Conservation (phyloP, 2,113 vertebrate species). For the Myrmophylax atrothorax region DNA sequence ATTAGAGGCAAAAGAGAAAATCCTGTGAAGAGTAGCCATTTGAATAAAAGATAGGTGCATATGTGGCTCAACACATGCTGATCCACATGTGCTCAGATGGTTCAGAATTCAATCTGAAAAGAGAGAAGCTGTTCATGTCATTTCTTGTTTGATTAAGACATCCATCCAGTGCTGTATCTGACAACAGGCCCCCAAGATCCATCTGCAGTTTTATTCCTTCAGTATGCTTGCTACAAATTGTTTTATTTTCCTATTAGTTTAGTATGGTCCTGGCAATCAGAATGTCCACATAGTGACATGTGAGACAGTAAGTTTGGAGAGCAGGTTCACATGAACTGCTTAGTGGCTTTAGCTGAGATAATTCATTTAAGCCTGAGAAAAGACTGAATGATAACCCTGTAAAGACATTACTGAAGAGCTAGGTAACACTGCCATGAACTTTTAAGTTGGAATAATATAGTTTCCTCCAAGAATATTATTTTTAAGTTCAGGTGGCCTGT, state of each 20-base stretch:
- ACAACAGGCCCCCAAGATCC: background rate
- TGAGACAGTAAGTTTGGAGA: background rate
- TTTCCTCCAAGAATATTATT: background rate
- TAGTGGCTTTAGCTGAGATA: background rate
- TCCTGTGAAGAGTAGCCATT: background rate
- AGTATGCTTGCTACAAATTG: background rate
- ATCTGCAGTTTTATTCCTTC: background rate
- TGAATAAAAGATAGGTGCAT: background rate
- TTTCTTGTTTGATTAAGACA: conserved; percentile 12
- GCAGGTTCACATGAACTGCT: background rate
- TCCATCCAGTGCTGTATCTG: background rate
- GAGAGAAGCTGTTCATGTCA: background rate
- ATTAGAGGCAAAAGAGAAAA: background rate
- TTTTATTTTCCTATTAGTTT: background rate
- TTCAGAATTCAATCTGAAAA: background rate
- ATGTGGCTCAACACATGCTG: background rate
- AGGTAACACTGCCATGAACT: background rate
- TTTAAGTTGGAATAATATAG: background rate
- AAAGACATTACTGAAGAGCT: background rate
- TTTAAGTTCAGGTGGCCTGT: background rate
- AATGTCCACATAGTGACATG: background rate
- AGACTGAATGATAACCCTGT: background rate
- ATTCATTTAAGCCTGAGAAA: background rate
- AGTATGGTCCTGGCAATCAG: background rate
- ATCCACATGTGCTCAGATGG: background rate